Base-by-base conservation (phyloP, 2,797 vertebrate genomes). In the Megalops cyprinoides region DNA sequence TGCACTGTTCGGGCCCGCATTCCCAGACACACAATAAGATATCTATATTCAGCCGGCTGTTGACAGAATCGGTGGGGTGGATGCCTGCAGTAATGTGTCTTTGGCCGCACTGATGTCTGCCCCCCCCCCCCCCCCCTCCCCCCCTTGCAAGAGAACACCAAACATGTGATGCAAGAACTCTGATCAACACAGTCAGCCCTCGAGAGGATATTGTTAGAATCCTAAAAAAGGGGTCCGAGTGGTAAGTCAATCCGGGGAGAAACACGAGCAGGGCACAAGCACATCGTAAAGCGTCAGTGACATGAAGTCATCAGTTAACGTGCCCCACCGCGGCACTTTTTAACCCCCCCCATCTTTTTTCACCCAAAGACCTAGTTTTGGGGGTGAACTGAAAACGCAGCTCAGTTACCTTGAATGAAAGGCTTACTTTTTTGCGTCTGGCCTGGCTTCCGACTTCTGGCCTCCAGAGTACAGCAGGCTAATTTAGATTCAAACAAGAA, bases 351-450 rank as follows among this genome's bases (percentile, higher is more conserved):
- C 87, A 86, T 89, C 84, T 62, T 73, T 84, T 90, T 90, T 86
- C 77, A 74, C 25, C 78, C 60, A 46, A 53, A 49, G 79, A 77
- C 71, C 67, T 65, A 58, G 44, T 71, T 62, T n/a, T 25, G 28
- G 42, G 48, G 23, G 37, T 28, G 60, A 18, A 55, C 51, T 77
- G 51, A 77, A 75, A 48, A 89, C 77, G 84, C 85, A 67, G 82
- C 77, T 84, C 85, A 81, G 77, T 86, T 83, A 75, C 86, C 81
- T 49, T 83, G 83, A 91, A 88, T 89, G 83, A 82, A 82, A 89
- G 88, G 86, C 89, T 90, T 89, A 86, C 85, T 87, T 89, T 85
- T 85, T 88, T 89, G 78, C 85, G 82, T 76, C 76, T 49, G 91
- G 90, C 92, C 88, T 82, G n/a, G n/a, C n/a, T n/a, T n/a, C n/a